Conservation (phyloP, 1,140 invertebrate genomes). For the Tribolium castaneum region DNA sequence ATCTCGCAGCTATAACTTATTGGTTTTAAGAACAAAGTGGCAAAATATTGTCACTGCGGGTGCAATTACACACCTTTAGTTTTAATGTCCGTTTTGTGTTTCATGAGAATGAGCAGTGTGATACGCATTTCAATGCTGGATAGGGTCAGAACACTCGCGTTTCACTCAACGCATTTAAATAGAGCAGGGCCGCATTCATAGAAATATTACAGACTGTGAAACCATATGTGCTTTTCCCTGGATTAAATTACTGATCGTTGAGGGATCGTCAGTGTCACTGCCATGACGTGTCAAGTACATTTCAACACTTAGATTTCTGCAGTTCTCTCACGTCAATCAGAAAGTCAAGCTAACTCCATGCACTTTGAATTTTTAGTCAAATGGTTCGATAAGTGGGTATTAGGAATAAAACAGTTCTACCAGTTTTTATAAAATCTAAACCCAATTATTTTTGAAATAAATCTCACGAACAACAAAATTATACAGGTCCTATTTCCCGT, state of each 20-base stretch:
- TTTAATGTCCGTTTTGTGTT: conserved; percentile 19
- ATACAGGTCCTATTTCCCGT: no score
- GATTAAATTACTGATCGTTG: neutral
- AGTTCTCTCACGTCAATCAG: neutral
- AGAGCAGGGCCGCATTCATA: neutral
- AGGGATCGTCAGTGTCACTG: neutral
- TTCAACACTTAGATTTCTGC: neutral
- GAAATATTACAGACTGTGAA: neutral
- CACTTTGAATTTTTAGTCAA: no score
- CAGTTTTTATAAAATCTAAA: neutral
- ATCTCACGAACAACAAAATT: no score
- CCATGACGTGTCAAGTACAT: neutral
- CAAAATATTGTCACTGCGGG: neutral
- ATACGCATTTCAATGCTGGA: conserved; percentile 19
- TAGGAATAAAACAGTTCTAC: no score
- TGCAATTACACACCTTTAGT: conserved; percentile 8
- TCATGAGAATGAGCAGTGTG: conserved; percentile 25
- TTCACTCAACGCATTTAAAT: neutral
- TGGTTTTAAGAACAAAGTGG: neutral
- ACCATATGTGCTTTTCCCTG: neutral
- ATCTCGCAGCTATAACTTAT: neutral
- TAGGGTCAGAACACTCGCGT: neutral
- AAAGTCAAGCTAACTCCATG: no score
- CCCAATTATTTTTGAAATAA: no score
- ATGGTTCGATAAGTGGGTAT: no score